Evolutionary conservation across 2,797 vertebrate genomes (phyloP).

Genomic region (Lophius americanus): DNA sequence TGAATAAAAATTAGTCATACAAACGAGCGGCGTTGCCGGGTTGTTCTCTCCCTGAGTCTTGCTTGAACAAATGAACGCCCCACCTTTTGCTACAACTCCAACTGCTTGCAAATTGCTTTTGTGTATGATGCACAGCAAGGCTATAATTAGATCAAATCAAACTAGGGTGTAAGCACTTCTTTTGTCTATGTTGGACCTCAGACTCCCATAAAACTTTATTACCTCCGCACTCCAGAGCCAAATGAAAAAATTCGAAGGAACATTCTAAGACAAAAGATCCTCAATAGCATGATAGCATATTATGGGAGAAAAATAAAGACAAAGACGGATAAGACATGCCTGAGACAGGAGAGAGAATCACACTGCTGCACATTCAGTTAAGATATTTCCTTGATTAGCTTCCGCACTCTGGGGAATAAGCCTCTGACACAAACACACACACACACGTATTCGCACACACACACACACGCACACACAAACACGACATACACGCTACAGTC

Average conservation of each 20-base stretch:
- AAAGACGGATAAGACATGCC: slow-evolving; percentile 26
- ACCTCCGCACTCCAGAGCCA: slow-evolving; percentile 49
- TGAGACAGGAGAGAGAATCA: slow-evolving; percentile 19
- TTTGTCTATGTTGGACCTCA: slow-evolving; percentile 67
- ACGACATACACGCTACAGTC: slow-evolving; percentile 40
- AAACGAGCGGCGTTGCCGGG: slow-evolving; percentile 34
- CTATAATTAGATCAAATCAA: slow-evolving; percentile 70
- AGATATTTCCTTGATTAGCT: slow-evolving; percentile 63
- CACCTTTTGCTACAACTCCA: slow-evolving; percentile 32
- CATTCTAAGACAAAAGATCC: slow-evolving; percentile 40
- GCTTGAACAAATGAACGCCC: slow-evolving; percentile 45
- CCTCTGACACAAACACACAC: slow-evolving; percentile 8
- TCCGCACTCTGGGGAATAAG: slow-evolving; percentile 48
- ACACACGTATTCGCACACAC: slow-evolving; percentile 23
- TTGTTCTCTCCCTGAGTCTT: slow-evolving; percentile 23
- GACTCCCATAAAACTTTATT: slow-evolving; percentile 74
- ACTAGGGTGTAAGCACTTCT: slow-evolving; percentile 55
- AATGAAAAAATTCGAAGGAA: slow-evolving; percentile 24
- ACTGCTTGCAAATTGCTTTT: slow-evolving; percentile 50
- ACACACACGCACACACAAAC: slow-evolving; percentile 24
- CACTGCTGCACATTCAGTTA: slow-evolving; percentile 36
- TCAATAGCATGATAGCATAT: slow-evolving; percentile 18
- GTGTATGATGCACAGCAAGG: slow-evolving; percentile 43
- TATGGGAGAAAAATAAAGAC: slow-evolving; percentile 7
- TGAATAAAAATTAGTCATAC: slow-evolving; percentile 12